These are phyloP conservation scores for Drosophila nr. perissopoda DNA, from an alignment of 2,888 invertebrate species.

Conservation along the genomic window DNA sequence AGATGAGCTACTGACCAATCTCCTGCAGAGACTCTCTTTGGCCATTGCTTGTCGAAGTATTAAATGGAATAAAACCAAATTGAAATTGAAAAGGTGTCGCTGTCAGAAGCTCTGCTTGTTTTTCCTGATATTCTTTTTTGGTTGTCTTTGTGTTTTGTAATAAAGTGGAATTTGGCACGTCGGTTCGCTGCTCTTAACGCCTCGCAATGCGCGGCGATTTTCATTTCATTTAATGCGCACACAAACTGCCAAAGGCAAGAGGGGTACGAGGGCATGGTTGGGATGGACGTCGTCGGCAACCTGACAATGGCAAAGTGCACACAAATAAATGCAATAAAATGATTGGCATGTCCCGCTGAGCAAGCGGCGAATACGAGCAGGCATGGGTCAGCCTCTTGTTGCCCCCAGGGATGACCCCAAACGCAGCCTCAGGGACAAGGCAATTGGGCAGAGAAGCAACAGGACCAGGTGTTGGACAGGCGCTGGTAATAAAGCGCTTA, in stretches of 20 bases:
- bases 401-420: conserved; percentile 12
- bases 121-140: conserved; percentile 32
- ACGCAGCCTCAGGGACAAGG: conserved; percentile 1
- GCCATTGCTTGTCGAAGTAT: conserved; percentile 51
- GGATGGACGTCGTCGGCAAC: neutral
- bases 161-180: conserved; percentile 78
- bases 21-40: conserved; percentile 8
- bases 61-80: conserved; percentile 76
- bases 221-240: conserved; percentile 76
- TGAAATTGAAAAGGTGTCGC: conserved; percentile 77
- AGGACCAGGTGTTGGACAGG: conserved; percentile 60
- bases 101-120: conserved; percentile 49
- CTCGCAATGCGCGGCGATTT: conserved; percentile 63
- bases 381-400: conserved; percentile 19
- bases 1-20: conserved; percentile 41
- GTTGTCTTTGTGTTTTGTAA: conserved; percentile 46
- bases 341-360: conserved; percentile 73
- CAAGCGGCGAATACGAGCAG: conserved; percentile 22
- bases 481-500: conserved; percentile 78
- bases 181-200: conserved; percentile 71
- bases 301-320: conserved; percentile 77
- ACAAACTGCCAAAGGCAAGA: conserved; percentile 46
- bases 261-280: neutral
- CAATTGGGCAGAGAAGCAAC: conserved; percentile 6
- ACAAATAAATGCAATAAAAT: conserved; percentile 79